Evolutionary conservation across 1,140 invertebrate species (phyloP).

Genomic region (Apis cerana): DNA sequence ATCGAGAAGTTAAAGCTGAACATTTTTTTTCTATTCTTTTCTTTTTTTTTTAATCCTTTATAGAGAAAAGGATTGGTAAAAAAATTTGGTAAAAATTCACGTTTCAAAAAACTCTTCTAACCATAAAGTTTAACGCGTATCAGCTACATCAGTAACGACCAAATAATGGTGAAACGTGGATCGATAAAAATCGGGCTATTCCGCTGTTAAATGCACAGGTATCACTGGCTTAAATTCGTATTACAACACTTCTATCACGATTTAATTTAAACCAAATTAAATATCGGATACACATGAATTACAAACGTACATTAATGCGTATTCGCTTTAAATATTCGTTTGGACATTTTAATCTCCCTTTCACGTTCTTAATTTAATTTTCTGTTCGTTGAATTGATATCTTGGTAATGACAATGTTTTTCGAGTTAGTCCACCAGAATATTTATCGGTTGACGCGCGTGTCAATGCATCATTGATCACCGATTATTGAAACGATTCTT

Average conservation of each 20-base stretch:
- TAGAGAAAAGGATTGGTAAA: not conserved
- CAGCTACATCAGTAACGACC: constrained; percentile 18
- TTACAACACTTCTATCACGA: constrained; percentile 39
- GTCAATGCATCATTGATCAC: too few species aligned
- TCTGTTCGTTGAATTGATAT: not conserved
- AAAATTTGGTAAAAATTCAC: not conserved
- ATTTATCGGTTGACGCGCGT: not conserved
- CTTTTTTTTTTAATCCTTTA: too few species aligned
- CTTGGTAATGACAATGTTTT: constrained; percentile 14
- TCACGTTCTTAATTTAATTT: constrained; percentile 19
- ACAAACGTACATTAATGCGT: constrained; percentile 43
- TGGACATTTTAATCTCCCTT: constrained; percentile 39
- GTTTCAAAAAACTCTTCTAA: not conserved
- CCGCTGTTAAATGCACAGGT: not conserved
- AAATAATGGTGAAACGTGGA: constrained; percentile 29
- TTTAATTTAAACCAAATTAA: constrained; percentile 58
- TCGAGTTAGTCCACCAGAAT: not conserved
- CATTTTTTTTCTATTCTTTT: too few species aligned
- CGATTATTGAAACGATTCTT: not conserved
- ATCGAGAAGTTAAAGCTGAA: too few species aligned
- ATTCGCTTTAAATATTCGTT: constrained; percentile 36
- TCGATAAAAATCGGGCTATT: constrained; percentile 42
- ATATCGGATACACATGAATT: constrained; percentile 43
- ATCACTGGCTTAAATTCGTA: constrained; percentile 14
- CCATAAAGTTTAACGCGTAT: constrained; percentile 5